Evolutionary conservation across 2,888 invertebrate species (phyloP).

Genomic region (Drosophila crucigera): DNA sequence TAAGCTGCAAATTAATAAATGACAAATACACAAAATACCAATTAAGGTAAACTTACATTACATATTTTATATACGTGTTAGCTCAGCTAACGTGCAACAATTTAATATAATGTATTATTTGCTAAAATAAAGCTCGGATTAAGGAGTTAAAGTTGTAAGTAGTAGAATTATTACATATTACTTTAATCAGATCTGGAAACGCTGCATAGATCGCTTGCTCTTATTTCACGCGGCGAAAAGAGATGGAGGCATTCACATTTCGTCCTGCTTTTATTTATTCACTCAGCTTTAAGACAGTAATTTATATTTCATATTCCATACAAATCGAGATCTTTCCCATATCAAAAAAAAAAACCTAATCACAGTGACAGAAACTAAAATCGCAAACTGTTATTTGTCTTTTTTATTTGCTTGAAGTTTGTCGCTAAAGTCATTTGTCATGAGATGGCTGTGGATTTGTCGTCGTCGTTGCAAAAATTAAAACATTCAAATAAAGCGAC

Average conservation of each 20-base stretch:
- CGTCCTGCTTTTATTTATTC: neutral
- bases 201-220: neutral
- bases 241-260: neutral
- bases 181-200: neutral
- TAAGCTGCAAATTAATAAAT: neutral
- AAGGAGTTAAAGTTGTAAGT: neutral
- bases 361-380: neutral
- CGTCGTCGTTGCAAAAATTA: slow-evolving; percentile 50
- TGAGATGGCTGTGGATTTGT: slow-evolving; percentile 18
- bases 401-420: slow-evolving; percentile 49
- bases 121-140: neutral
- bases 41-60: neutral
- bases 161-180: neutral
- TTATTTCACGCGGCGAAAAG: neutral
- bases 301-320: neutral
- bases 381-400: neutral
- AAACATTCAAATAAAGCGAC: slow-evolving; percentile 56
- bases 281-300: neutral
- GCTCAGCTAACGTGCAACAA: neutral
- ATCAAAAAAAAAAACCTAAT: neutral
- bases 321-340: neutral
- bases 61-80: neutral
- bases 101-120: neutral
- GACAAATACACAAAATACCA: neutral
- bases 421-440: slow-evolving; percentile 77